A percentile compares a stretch with the other conserved stretches of the same genome.
phyloP scores from a whole-genome alignment of 2,888 invertebrate species.

The Spilarctia lutea region DNA sequence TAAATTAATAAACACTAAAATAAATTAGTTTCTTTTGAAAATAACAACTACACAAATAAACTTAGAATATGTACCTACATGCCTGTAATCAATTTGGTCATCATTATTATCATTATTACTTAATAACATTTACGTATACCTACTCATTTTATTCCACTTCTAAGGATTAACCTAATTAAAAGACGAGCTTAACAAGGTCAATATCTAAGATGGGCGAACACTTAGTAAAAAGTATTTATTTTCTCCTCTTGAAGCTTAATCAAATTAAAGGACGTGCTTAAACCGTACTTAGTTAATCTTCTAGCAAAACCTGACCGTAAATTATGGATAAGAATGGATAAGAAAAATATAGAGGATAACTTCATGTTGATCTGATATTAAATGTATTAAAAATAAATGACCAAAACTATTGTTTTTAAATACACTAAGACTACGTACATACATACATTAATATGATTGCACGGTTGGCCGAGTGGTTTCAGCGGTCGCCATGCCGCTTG shows the following conservation, averaged over 20 bases:
- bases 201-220: not conserved
- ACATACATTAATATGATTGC: too few species aligned
- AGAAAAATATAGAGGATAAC: not conserved
- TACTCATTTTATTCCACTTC: not conserved
- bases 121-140: not conserved
- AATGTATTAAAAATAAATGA: too few species aligned
- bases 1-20: too few species aligned
- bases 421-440: too few species aligned
- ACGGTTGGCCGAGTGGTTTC: too few species aligned
- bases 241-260: slow-evolving; percentile 1
- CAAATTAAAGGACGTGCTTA: not conserved
- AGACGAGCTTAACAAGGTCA: not conserved
- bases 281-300: not conserved
- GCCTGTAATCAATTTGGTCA: too few species aligned
- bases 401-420: not conserved
- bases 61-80: too few species aligned
- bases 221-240: not conserved
- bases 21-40: too few species aligned
- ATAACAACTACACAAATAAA: not conserved
- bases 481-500: too few species aligned
- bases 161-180: not conserved
- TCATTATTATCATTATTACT: too few species aligned
- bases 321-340: not conserved
- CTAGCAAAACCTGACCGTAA: not conserved
- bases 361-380: too few species aligned